These are phyloP conservation scores for Rhogogaster chlorosoma DNA, from an alignment of 2,888 invertebrate species.

Conservation along the genomic window DNA sequence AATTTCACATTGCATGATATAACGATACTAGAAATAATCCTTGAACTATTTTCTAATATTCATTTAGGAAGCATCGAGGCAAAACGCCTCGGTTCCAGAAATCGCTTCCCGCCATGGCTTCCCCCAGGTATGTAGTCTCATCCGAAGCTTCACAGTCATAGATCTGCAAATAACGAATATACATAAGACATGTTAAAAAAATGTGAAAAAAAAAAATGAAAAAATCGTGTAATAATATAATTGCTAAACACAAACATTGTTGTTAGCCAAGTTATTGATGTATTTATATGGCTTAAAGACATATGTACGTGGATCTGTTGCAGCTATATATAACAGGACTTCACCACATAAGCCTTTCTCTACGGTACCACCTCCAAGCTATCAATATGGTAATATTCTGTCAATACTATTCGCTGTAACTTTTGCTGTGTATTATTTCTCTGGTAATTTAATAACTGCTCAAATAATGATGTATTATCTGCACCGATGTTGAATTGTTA, in stretches of 20 bases:
- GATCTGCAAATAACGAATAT: too few species aligned
- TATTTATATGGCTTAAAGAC: neutral
- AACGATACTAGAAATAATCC: neutral
- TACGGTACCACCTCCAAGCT: neutral
- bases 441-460: neutral
- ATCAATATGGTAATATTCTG: neutral
- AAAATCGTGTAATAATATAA: neutral
- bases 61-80: neutral
- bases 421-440: neutral
- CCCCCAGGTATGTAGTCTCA: neutral
- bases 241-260: neutral
- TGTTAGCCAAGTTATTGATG: neutral
- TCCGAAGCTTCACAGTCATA: too few species aligned
- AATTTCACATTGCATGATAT: neutral
- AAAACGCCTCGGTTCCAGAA: neutral
- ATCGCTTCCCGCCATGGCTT: too few species aligned
- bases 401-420: neutral
- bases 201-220: too few species aligned
- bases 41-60: neutral
- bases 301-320: neutral
- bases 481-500: too few species aligned
- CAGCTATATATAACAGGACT: neutral
- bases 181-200: too few species aligned
- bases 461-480: neutral
- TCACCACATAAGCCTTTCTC: neutral